Base-by-base conservation (phyloP, 2,888 invertebrate species). In the Pharmacophagus antenor region DNA sequence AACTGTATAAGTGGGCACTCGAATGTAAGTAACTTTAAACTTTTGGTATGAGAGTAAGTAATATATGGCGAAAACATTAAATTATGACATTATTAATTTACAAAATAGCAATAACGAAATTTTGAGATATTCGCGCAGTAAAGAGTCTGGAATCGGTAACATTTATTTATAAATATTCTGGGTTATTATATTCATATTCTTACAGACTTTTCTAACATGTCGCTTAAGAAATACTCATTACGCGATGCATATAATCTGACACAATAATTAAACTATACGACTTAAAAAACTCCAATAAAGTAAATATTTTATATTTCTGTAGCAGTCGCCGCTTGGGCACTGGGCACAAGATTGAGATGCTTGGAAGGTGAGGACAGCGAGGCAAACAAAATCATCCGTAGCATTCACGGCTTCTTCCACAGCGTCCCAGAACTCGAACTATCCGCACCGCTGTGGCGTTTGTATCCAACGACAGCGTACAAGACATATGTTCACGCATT, bases 251-350 rank as follows among this genome's bases (percentile, higher is more conserved):
- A n/a, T n/a, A n/a, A n/a, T n/a, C n/a, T n/a, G n/a, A n/a, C n/a
- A n/a, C n/a, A n/a, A n/a, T n/a, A n/a, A n/a, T n/a, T n/a, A n/a
- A n/a, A n/a, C n/a, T n/a, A n/a, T n/a, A n/a, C n/a, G 27, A 27
- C 27, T 27, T 10, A 4, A 1, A 27, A 12, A 31, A 10, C 12
- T 31, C 10, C n/a, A n/a, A 31, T 31, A 31, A 31, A 31, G 31
- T 1, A 10, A 12, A 12, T n/a, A n/a, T n/a, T 12, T 15, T 15
- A 31, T 12, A 31, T 12, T 53, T 42, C 82, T 82, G 62, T 77
- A 96, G 95, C 96, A 67, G 95, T 97, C 2, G 95, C 95, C 18
- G 92, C 94, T 67, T 96, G 96, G 74, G 95, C 96, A 4, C 87
- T 97, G 72, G 96, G 97, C 71, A 94, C 94, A 22, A 92, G 97